Conservation (phyloP, 2,113 vertebrate species). For the Menidia beryllina region DNA sequence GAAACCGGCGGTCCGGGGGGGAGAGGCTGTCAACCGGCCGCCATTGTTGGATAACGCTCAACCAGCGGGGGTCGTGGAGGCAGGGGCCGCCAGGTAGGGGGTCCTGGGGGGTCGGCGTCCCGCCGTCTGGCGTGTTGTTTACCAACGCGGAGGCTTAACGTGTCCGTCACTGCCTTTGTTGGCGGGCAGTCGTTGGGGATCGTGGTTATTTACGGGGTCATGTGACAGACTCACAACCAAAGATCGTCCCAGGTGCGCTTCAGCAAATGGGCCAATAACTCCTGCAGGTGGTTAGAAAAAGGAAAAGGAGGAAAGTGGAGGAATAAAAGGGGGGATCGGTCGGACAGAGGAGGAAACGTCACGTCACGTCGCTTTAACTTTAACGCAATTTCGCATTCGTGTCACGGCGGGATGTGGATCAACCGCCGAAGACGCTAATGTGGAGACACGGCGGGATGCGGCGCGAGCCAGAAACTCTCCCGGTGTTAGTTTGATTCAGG, state of each 20-base stretch:
- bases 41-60: slow-evolving; percentile 88
- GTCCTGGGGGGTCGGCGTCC: slow-evolving; percentile 69
- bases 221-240: slow-evolving; percentile 7
- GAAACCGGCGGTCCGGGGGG: slow-evolving; percentile 87
- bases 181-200: slow-evolving; percentile 24
- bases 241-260: slow-evolving; percentile 53
- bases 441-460: slow-evolving; percentile 90
- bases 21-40: slow-evolving; percentile 86
- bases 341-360: slow-evolving; percentile 21
- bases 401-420: slow-evolving; percentile 66
- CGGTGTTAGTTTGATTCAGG: slow-evolving; percentile 88
- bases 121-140: slow-evolving; percentile 61
- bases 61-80: slow-evolving; percentile 87
- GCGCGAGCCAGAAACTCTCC: slow-evolving; percentile 85
- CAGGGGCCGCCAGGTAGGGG: slow-evolving; percentile 90
- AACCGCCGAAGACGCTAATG: slow-evolving; percentile 85
- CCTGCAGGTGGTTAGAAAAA: slow-evolving; percentile 81
- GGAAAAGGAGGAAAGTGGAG: slow-evolving; percentile 20
- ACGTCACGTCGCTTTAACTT: slow-evolving; percentile 68
- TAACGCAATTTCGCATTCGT: slow-evolving; percentile 71
- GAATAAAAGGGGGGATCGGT: slow-evolving; percentile 14
- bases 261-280: slow-evolving; percentile 68
- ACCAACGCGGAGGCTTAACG: slow-evolving; percentile 65
- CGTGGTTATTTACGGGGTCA: slow-evolving; percentile 10
- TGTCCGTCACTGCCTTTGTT: slow-evolving; percentile 50